Evolutionary conservation across 2,797 vertebrate species (phyloP).

Genomic region (Amphiprion clarkii): DNA sequence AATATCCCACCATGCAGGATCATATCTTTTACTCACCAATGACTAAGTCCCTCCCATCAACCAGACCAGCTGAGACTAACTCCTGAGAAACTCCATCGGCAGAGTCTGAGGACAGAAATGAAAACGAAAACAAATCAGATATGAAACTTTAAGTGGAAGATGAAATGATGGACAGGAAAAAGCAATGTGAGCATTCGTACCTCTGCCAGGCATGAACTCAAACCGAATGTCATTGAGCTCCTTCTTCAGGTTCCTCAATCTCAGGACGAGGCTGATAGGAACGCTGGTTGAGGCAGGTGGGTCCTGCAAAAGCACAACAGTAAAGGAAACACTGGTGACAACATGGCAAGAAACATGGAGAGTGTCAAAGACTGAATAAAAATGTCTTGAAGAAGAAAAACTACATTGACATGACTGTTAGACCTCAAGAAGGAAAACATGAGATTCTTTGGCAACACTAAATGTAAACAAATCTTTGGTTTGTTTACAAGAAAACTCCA

Average conservation of each 20-base stretch:
- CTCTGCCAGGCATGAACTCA: slow-evolving; percentile 96
- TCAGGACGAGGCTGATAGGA: slow-evolving; percentile 94
- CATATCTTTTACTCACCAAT: slow-evolving; percentile 78
- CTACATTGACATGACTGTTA: too few species aligned
- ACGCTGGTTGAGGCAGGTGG: slow-evolving; percentile 75
- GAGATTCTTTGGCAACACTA: not conserved
- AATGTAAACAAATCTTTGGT: not conserved
- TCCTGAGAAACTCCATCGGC: slow-evolving; percentile 97
- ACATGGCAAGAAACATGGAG: not conserved
- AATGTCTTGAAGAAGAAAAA: too few species aligned
- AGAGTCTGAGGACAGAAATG: slow-evolving; percentile 85
- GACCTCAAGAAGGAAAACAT: too few species aligned
- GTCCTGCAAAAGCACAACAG: slow-evolving; percentile 56
- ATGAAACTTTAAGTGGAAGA: not conserved
- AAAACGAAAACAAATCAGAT: not conserved
- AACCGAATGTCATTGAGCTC: slow-evolving; percentile 96
- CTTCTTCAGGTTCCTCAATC: slow-evolving; percentile 96
- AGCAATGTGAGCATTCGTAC: slow-evolving; percentile 68
- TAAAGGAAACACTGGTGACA: not conserved
- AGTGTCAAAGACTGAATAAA: too few species aligned
- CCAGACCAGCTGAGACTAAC: slow-evolving; percentile 94
- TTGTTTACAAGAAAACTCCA: too few species aligned
- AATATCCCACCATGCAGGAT: not conserved
- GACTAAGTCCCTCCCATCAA: slow-evolving; percentile 94
- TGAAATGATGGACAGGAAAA: not conserved